Conservation (phyloP, 2,888 invertebrate species). For the Hypselothyrea guttata region DNA sequence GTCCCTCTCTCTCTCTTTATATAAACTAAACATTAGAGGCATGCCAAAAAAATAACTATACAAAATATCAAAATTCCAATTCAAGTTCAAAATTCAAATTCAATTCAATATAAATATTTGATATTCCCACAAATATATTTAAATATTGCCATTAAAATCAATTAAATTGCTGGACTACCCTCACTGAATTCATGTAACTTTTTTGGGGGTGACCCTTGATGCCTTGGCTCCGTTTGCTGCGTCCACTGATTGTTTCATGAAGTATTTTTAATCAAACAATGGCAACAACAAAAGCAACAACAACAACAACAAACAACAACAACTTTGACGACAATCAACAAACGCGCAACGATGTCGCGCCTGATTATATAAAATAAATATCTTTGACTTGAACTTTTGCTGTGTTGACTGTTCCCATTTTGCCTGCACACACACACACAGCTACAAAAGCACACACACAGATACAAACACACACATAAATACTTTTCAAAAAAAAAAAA, state of each 20-base stretch:
- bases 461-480: constrained; percentile 15
- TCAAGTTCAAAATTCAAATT: too few species aligned
- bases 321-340: constrained; percentile 44
- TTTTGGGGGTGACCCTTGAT: constrained; percentile 40
- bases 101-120: too few species aligned
- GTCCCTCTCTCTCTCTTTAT: too few species aligned
- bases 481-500: constrained; percentile 47
- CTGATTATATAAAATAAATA: constrained; percentile 64
- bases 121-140: too few species aligned
- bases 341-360: constrained; percentile 58
- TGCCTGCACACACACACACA: constrained; percentile 38
- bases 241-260: constrained; percentile 53
- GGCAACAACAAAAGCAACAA: constrained; percentile 10
- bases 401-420: constrained; percentile 75
- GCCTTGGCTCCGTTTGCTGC: not conserved
- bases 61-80: not conserved
- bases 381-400: constrained; percentile 67
- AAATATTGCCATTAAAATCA: too few species aligned
- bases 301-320: constrained; percentile 2
- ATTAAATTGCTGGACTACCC: constrained; percentile 2
- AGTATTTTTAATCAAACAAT: constrained; percentile 60
- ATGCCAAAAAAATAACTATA: too few species aligned
- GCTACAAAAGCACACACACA: not conserved
- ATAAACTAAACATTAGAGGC: too few species aligned
- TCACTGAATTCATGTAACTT: not conserved